Evolutionary conservation across 2,888 invertebrate species (phyloP).

Genomic region (Leistus spinibarbis): DNA sequence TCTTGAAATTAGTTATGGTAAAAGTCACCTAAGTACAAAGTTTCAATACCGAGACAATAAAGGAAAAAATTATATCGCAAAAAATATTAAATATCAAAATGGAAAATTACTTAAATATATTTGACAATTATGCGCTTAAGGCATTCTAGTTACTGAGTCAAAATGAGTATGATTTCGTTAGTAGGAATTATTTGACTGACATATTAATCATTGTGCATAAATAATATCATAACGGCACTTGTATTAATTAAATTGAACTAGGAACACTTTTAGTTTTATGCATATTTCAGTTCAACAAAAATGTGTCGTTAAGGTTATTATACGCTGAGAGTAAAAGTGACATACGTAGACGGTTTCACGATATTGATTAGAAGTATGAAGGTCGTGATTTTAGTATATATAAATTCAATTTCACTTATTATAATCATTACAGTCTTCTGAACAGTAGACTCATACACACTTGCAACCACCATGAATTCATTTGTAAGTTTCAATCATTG

Average conservation of each 20-base stretch:
- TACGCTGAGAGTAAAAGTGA: not conserved
- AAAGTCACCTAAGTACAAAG: no score
- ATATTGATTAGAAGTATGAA: not conserved
- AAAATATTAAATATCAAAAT: no score
- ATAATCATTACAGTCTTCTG: not conserved
- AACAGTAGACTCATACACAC: not conserved
- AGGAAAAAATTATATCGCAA: no score
- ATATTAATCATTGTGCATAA: no score
- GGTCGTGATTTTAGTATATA: conserved; percentile 10
- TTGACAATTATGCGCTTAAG: no score
- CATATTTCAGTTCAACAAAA: not conserved
- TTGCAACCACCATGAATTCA: conserved; percentile 12
- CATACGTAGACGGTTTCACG: not conserved
- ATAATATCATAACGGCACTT: not conserved
- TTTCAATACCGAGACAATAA: no score
- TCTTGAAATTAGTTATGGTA: no score
- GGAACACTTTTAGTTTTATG: not conserved
- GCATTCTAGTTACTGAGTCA: no score
- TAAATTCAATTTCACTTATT: not conserved
- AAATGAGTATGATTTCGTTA: no score
- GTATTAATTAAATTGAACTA: not conserved
- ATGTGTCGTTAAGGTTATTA: not conserved
- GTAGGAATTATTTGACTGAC: no score
- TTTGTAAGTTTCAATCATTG: conserved; percentile 3
- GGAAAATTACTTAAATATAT: no score